A percentile compares a stretch with the other conserved stretches of the same genome.
These are phyloP conservation scores for Propithecus coquereli DNA, from an alignment of 2,113 vertebrate genomes.

Conservation along the genomic window DNA sequence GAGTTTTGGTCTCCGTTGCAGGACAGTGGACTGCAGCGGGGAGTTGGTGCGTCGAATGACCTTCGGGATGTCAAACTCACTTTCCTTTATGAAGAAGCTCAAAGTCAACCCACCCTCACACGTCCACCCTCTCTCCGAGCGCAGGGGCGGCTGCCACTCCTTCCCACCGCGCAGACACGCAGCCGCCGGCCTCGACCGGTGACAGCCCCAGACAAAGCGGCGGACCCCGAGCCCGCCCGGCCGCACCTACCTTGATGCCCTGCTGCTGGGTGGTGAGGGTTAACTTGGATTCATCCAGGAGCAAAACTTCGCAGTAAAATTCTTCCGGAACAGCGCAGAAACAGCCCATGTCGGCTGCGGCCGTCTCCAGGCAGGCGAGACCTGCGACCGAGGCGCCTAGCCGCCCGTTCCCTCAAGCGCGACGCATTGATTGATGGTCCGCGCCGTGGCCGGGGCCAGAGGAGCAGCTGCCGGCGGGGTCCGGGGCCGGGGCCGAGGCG, in stretches of 20 bases:
- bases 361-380: neutral
- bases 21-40: neutral
- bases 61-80: neutral
- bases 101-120: neutral
- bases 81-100: neutral
- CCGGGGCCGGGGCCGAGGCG: neutral
- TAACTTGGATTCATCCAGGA: slow-evolving; percentile 91
- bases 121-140: neutral
- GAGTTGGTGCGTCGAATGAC: neutral
- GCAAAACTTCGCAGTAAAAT: slow-evolving; percentile 94
- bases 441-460: neutral
- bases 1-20: neutral
- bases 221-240: neutral
- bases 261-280: slow-evolving; percentile 88
- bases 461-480: neutral
- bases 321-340: slow-evolving; percentile 91
- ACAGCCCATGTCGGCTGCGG: slow-evolving; percentile 86
- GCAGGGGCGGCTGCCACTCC: neutral
- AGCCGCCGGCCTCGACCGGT: neutral
- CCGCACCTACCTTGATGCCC: slow-evolving; percentile 88
- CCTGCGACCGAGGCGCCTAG: neutral
- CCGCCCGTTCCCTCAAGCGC: neutral
- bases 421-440: slow-evolving; percentile 3
- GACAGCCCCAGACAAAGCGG: slow-evolving; percentile 30
- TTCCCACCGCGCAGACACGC: neutral